Conservation (phyloP, 2,113 vertebrate genomes). For the Delphinapterus leucas region DNA sequence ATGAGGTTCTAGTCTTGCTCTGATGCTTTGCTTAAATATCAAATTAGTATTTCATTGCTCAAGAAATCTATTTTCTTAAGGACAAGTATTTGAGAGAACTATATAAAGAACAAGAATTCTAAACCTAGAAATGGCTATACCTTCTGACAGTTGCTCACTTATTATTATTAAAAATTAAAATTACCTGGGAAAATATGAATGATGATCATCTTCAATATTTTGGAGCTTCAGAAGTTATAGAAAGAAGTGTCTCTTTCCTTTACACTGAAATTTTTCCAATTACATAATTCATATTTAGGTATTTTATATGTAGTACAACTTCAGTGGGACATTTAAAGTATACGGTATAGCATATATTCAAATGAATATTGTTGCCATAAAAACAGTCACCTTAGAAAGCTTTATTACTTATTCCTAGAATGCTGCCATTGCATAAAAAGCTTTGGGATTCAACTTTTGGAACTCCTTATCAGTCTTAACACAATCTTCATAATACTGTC, state of each 20-base stretch:
- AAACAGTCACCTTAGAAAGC: constrained; percentile 21
- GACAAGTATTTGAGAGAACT: constrained; percentile 33
- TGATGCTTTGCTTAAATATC: constrained; percentile 28
- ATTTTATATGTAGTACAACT: constrained; percentile 20
- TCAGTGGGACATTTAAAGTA: constrained; percentile 30
- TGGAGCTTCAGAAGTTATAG: not conserved
- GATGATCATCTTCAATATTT: constrained; percentile 25
- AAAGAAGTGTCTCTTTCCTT: not conserved
- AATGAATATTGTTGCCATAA: constrained; percentile 18
- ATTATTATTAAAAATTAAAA: constrained; percentile 56
- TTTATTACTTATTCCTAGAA: constrained; percentile 42
- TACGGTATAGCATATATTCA: not conserved
- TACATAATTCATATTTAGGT: constrained; percentile 3
- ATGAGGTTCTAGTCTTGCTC: not conserved
- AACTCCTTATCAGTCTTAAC: constrained; percentile 35
- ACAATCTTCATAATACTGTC: constrained; percentile 36
- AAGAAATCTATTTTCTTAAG: constrained; percentile 57
- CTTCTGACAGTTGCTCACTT: constrained; percentile 18
- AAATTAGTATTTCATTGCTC: not conserved
- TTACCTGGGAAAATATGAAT: constrained; percentile 10
- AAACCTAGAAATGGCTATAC: constrained; percentile 27
- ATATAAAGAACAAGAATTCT: constrained; percentile 12
- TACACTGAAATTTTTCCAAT: constrained; percentile 11
- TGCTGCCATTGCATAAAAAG: constrained; percentile 22
- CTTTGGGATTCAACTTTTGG: constrained; percentile 43